Evolutionary conservation across 2,888 invertebrate genomes (phyloP), one percentile per base, ranked within the genome.

Genomic region (Lasioglossum villosulum): DNA sequence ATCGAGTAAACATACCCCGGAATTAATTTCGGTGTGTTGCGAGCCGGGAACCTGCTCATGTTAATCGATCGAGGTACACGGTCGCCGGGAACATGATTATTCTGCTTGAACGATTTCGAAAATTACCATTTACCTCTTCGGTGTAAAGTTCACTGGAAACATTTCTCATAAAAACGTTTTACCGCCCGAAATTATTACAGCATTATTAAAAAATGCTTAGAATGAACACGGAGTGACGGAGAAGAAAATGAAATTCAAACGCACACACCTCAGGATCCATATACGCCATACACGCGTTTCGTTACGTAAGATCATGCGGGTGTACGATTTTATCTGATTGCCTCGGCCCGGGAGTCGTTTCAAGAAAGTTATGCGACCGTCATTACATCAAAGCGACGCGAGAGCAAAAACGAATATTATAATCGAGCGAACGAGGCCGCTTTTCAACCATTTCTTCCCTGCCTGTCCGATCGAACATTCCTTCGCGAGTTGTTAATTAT

Each of bases 301-400:
- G 73, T 88, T 90, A 89, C 70, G 75, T 89, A 90, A 90, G 84
- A 78, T 75, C 85, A 87, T 77, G 89, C 89, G 87, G 88, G 90
- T 88, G 89, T 90, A 81, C 83, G 76, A 37, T 70, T 84, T 90
- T 90, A 90, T 90, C 90, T 87, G 90, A 90, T 90, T 90, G 84
- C 89, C 84, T 85, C 80, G 74, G 83, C 85, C 75, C 89, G 85
- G 87, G 81, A 88, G 83, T 87, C 87, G 82, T 89, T 88, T 83
- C 84, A 77, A 82, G 81, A 90, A 87, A 90, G 86, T 87, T 90
- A 90, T 83, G 86, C 76, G 86, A 83, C 48, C 83, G 80, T 88
- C 82, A 83, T 89, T 86, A 84, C 78, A 72, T 86, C 68, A 66
- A 63, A 80, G 56, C 72, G 63, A 45, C 63, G 74, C 76, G 79